Evolutionary conservation across 2,888 invertebrate genomes (phyloP).

Genomic region (Athrips mouffetella): DNA sequence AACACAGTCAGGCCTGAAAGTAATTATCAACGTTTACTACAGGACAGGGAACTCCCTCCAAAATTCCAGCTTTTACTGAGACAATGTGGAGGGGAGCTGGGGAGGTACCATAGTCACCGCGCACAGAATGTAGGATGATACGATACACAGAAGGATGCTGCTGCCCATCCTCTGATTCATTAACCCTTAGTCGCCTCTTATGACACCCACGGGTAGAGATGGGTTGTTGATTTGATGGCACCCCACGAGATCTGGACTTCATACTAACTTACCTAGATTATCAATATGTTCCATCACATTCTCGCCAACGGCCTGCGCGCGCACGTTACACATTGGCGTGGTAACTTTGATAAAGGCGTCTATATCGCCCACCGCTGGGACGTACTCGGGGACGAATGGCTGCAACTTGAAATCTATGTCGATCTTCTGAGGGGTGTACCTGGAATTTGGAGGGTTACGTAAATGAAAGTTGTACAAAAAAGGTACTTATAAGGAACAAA

Average conservation of each 20-base stretch:
- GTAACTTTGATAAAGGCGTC: conserved; percentile 97
- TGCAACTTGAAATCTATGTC: conserved; percentile 93
- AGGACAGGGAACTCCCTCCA: too few relatives aligned
- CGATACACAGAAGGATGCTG: too few relatives aligned
- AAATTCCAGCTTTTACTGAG: too few relatives aligned
- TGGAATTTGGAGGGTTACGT: conserved; percentile 41
- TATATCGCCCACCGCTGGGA: conserved; percentile 98
- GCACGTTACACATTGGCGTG: conserved; percentile 83
- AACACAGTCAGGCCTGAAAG: conserved; percentile 83
- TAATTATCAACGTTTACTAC: not conserved
- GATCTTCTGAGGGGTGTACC: conserved; percentile 95
- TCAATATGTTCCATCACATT: conserved; percentile 77
- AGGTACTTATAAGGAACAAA: too few relatives aligned
- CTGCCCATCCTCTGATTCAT: too few relatives aligned
- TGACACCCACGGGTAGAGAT: too few relatives aligned
- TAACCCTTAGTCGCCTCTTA: too few relatives aligned
- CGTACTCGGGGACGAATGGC: conserved; percentile 97
- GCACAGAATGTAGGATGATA: too few relatives aligned
- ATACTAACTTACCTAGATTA: conserved; percentile 57
- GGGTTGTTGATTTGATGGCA: too few relatives aligned
- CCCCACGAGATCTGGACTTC: not conserved
- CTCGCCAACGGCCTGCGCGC: conserved; percentile 47
- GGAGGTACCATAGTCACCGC: too few relatives aligned
- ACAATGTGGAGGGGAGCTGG: too few relatives aligned
- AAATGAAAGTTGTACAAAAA: too few relatives aligned